Percentiles rank a stretch among this genome's conserved stretches.
Conservation (phyloP, 2,888 invertebrate species). For the Hypena proboscidalis region DNA sequence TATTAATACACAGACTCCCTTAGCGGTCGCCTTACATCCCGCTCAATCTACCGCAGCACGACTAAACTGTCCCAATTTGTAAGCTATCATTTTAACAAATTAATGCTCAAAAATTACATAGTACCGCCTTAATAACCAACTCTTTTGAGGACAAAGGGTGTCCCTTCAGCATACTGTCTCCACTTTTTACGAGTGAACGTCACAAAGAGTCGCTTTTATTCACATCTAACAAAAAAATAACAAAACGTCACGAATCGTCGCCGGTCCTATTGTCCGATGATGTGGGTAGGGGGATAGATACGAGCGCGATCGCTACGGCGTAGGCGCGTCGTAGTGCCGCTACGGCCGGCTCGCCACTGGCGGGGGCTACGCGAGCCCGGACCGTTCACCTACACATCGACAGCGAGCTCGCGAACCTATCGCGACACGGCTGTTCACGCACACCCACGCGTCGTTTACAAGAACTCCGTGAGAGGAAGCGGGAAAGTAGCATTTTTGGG, state of each 20-base stretch:
- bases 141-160: slow-evolving; percentile 55
- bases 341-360: slow-evolving; percentile 78
- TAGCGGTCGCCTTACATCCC: slow-evolving; percentile 48
- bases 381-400: slow-evolving; percentile 71
- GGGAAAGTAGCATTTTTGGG: slow-evolving; percentile 79
- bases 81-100: slow-evolving; percentile 51
- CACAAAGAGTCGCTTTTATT: slow-evolving; percentile 71
- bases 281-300: slow-evolving; percentile 49
- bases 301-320: slow-evolving; percentile 63
- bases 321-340: slow-evolving; percentile 74
- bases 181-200: slow-evolving; percentile 60
- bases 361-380: slow-evolving; percentile 82
- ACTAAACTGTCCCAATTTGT: slow-evolving; percentile 57
- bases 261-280: slow-evolving; percentile 72
- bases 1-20: slow-evolving; percentile 45
- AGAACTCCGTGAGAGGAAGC: slow-evolving; percentile 68
- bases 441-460: slow-evolving; percentile 63
- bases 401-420: slow-evolving; percentile 59
- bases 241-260: slow-evolving; percentile 73
- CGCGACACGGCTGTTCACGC: slow-evolving; percentile 55
- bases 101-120: slow-evolving; percentile 62
- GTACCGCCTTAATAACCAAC: slow-evolving; percentile 51
- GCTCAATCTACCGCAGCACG: slow-evolving; percentile 57
- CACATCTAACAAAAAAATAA: slow-evolving; percentile 77
- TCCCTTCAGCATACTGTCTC: slow-evolving; percentile 61